These are phyloP conservation scores for Daubentonia madagascariensis DNA, from an alignment of 2,113 vertebrate genomes.

Conservation along the genomic window DNA sequence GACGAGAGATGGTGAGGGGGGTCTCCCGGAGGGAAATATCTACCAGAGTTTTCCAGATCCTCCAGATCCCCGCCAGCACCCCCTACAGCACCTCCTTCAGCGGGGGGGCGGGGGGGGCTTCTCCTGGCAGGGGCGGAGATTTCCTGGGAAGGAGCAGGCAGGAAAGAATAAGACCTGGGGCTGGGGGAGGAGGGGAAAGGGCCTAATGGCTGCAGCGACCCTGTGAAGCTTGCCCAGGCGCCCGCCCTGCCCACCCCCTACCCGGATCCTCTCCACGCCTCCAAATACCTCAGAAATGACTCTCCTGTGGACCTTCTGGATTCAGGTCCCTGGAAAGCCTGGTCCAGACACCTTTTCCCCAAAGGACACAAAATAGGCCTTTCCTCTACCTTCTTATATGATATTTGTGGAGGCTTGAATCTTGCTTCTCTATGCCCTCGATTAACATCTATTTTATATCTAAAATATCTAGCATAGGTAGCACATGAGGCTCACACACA, in stretches of 20 bases:
- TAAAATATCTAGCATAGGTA: neutral
- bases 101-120: neutral
- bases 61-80: conserved; percentile 46
- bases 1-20: conserved; percentile 4
- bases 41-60: conserved; percentile 53
- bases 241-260: neutral
- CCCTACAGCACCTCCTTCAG: conserved; percentile 39
- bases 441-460: conserved; percentile 19
- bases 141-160: conserved; percentile 48
- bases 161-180: conserved; percentile 42
- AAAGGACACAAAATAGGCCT: neutral
- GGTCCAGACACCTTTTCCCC: neutral
- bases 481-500: neutral
- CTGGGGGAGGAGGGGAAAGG: neutral
- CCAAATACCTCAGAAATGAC: neutral
- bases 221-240: neutral
- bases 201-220: neutral
- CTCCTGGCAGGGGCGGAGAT: conserved; percentile 52
- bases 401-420: neutral
- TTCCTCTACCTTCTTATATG: neutral
- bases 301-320: neutral
- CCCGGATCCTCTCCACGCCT: neutral
- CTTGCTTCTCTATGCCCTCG: neutral
- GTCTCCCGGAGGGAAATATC: conserved; percentile 24
- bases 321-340: neutral